A percentile compares a stretch with the other conserved stretches of the same genome.
Conservation (phyloP, 1,140 invertebrate genomes). For the Diabrotica undecimpunctata region DNA sequence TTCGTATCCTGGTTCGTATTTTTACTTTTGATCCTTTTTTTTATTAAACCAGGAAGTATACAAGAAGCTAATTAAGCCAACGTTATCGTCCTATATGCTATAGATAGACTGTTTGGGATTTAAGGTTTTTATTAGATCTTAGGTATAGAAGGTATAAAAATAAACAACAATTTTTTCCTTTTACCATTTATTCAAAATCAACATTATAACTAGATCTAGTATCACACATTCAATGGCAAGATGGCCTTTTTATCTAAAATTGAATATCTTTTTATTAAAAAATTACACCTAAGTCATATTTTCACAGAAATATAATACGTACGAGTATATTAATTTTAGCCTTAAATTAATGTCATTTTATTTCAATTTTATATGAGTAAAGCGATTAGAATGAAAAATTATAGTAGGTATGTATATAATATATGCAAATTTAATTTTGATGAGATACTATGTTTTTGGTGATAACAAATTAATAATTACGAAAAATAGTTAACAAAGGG, state of each 20-base stretch:
- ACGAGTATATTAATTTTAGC: background rate
- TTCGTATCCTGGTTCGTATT: no score
- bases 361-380: background rate
- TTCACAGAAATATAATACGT: background rate
- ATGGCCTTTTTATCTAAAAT: constrained; percentile 3
- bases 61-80: no score
- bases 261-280: background rate
- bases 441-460: no score
- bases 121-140: no score
- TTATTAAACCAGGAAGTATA: no score
- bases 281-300: background rate
- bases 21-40: no score
- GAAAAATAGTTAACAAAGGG: no score
- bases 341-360: background rate
- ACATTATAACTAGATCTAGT: background rate
- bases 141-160: background rate
- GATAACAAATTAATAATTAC: no score
- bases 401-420: no score
- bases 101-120: no score
- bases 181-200: background rate
- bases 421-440: no score
- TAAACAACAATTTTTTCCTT: background rate
- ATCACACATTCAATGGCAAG: background rate
- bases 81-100: no score
- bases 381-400: background rate